Conservation (phyloP, 2,797 vertebrate genomes). For the Pyrocephalus nanus region DNA sequence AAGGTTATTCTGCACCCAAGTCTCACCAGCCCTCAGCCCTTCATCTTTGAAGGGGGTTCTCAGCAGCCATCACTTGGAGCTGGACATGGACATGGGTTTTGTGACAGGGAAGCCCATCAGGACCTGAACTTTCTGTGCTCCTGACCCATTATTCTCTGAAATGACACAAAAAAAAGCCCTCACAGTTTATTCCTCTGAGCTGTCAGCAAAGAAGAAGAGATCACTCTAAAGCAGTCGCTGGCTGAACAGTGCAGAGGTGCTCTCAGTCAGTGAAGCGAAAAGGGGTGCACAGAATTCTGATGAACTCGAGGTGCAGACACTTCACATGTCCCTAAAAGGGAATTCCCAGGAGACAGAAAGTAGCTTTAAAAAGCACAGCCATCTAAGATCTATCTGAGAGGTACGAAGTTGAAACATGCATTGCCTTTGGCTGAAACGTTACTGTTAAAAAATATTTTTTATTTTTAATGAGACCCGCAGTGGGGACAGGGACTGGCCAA, state of each 20-base stretch:
- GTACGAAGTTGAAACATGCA: neutral
- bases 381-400: neutral
- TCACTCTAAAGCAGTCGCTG: neutral
- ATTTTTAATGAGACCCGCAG: neutral
- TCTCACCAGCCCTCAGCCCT: neutral
- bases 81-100: neutral
- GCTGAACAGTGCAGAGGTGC: rapidly evolving
- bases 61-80: neutral
- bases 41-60: neutral
- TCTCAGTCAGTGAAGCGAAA: neutral
- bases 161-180: neutral
- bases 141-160: neutral
- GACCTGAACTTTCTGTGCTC: neutral
- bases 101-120: neutral
- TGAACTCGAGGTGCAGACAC: neutral
- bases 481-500: neutral
- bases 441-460: neutral
- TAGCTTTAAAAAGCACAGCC: neutral
- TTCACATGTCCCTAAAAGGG: neutral
- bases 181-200: neutral
- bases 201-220: neutral
- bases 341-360: neutral
- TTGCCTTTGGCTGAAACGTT: neutral
- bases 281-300: neutral
- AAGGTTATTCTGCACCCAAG: neutral